These are phyloP conservation scores for Atethmia centrago DNA, from an alignment of 2,888 invertebrate genomes.

Conservation along the genomic window DNA sequence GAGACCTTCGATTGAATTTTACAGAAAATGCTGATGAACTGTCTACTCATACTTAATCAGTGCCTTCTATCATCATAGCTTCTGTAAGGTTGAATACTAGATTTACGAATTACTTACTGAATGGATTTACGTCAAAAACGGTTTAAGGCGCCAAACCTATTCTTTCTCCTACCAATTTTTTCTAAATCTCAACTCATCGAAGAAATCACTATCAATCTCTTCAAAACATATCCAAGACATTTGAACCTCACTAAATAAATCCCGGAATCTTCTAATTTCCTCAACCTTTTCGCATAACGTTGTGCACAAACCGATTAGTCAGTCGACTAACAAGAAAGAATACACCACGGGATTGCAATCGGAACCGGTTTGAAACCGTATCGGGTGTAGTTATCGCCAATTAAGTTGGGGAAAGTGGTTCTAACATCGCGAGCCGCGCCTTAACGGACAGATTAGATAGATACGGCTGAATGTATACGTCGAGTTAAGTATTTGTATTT, in stretches of 20 bases:
- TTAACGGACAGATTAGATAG: constrained; percentile 53
- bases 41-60: background rate
- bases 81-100: background rate
- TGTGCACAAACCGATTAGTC: constrained; percentile 61
- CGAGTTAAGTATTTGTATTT: constrained; percentile 41
- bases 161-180: background rate
- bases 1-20: constrained; percentile 19
- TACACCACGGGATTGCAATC: constrained; percentile 70
- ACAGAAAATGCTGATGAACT: constrained; percentile 22
- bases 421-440: constrained; percentile 50
- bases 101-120: background rate
- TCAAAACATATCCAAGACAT: constrained; percentile 1
- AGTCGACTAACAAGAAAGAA: constrained; percentile 69
- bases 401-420: constrained; percentile 69
- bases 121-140: background rate
- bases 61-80: background rate
- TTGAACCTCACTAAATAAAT: constrained; percentile 39
- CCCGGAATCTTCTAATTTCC: constrained; percentile 42
- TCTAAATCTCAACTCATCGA: background rate
- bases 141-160: too few species aligned
- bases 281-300: constrained; percentile 45
- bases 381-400: constrained; percentile 75
- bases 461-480: constrained; percentile 38
- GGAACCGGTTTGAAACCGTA: constrained; percentile 64
- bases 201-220: constrained; percentile 12